Evolutionary conservation across 2,113 vertebrate genomes (phyloP).

Genomic region (Sorex araneus): DNA sequence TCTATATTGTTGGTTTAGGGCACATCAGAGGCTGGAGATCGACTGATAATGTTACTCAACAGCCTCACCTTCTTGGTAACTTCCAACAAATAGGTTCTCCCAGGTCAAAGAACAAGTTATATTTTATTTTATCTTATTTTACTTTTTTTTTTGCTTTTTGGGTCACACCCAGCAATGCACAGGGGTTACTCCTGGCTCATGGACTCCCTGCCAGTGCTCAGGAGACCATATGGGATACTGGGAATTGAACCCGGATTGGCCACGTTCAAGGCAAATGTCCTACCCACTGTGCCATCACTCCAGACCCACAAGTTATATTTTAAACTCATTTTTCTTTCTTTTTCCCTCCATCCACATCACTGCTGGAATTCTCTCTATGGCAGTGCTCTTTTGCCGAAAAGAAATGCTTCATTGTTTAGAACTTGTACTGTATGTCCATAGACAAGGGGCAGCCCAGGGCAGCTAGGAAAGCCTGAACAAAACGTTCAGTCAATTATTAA

Average conservation of each 20-base stretch:
- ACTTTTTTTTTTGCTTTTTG: neutral
- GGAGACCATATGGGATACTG: too few species aligned
- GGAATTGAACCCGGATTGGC: too few species aligned
- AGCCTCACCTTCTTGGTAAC: neutral
- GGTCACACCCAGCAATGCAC: too few species aligned
- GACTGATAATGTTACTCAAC: neutral
- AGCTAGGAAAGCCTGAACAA: neutral
- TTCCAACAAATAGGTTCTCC: constrained; percentile 5
- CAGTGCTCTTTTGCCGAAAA: neutral
- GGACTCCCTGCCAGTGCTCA: too few species aligned
- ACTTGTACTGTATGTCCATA: neutral
- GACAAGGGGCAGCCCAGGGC: neutral
- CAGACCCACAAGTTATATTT: constrained; percentile 1
- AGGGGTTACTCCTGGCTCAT: too few species aligned
- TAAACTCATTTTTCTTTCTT: neutral
- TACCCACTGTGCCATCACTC: too few species aligned
- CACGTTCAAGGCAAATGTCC: too few species aligned
- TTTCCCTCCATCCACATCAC: neutral
- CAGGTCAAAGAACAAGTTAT: constrained; percentile 31
- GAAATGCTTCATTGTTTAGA: neutral
- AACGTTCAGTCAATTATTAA: neutral
- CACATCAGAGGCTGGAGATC: neutral
- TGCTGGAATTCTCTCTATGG: neutral
- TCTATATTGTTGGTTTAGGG: neutral
- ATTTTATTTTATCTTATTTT: neutral